Percentiles rank a stretch among this genome's conserved stretches.
These are phyloP conservation scores for Ramazzottius varieornatus DNA, from an alignment of 2,888 invertebrate species.

Conservation along the genomic window DNA sequence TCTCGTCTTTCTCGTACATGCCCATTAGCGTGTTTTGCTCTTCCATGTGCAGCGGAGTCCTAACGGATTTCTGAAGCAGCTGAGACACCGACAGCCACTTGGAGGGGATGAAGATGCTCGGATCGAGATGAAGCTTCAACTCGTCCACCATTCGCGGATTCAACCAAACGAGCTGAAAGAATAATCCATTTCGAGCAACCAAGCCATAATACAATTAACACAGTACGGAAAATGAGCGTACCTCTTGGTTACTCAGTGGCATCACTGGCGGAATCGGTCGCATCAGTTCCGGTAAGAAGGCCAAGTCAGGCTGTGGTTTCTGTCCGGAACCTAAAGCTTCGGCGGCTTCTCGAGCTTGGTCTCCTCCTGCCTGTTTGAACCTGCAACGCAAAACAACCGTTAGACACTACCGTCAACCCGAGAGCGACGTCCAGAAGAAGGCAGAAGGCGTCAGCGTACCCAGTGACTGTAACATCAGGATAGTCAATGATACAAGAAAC, in stretches of 20 bases:
- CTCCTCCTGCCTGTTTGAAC: not conserved
- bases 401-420: not conserved
- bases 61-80: not conserved
- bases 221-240: too few relatives aligned
- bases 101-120: not conserved
- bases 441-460: not conserved
- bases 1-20: not conserved
- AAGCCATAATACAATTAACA: too few relatives aligned
- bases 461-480: not conserved
- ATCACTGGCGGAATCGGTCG: not conserved
- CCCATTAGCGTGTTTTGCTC: not conserved
- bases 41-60: not conserved
- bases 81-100: not conserved
- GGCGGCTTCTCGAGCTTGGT: not conserved
- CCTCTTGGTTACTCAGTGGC: not conserved
- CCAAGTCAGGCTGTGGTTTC: not conserved
- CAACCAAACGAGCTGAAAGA: not conserved
- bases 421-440: not conserved
- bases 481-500: not conserved
- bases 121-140: not conserved
- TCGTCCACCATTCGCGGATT: not conserved
- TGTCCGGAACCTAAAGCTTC: not conserved
- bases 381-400: too few relatives aligned
- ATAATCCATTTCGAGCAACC: not conserved
- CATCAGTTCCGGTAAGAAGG: conserved; percentile 1